A percentile compares a stretch with the other conserved stretches of the same genome.
phyloP scores from a whole-genome alignment of 2,888 invertebrate species.

The Eulithis testata region DNA sequence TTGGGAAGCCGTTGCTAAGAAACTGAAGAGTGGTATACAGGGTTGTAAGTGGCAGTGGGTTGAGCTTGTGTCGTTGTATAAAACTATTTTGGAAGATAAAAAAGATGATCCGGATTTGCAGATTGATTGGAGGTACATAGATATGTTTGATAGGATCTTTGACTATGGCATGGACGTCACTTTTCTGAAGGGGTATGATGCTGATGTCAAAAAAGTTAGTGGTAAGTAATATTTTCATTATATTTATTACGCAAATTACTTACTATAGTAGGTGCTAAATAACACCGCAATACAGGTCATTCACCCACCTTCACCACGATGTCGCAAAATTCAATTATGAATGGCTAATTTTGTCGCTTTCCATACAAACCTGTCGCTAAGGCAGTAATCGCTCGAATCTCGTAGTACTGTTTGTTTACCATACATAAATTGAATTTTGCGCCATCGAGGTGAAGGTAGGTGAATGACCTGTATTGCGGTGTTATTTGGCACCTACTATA shows the following conservation, averaged over 20 bases:
- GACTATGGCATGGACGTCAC: conserved; percentile 75
- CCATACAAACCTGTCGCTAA: no score
- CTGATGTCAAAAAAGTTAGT: conserved; percentile 50
- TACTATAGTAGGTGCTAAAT: no score
- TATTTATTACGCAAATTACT: background rate
- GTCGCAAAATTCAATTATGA: no score
- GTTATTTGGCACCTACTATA: no score
- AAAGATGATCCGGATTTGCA: conserved; percentile 74
- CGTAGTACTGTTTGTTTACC: no score
- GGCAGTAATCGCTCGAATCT: no score
- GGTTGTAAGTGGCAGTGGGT: conserved; percentile 68
- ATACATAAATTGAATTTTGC: no score
- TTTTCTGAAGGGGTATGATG: conserved; percentile 60
- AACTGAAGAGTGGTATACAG: conserved; percentile 50
- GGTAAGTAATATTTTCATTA: conserved; percentile 49
- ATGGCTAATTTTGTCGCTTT: no score
- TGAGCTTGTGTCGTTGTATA: conserved; percentile 62
- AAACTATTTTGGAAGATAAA: conserved; percentile 67
- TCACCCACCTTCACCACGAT: no score
- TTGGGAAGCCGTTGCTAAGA: conserved; percentile 61
- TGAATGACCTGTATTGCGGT: no score
- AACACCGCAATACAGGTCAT: no score
- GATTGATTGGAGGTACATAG: conserved; percentile 77
- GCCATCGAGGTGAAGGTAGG: no score
- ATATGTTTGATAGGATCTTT: conserved; percentile 75